phyloP scores from a whole-genome alignment of 1,140 invertebrate genomes.

The Heterodera carotae region DNA sequence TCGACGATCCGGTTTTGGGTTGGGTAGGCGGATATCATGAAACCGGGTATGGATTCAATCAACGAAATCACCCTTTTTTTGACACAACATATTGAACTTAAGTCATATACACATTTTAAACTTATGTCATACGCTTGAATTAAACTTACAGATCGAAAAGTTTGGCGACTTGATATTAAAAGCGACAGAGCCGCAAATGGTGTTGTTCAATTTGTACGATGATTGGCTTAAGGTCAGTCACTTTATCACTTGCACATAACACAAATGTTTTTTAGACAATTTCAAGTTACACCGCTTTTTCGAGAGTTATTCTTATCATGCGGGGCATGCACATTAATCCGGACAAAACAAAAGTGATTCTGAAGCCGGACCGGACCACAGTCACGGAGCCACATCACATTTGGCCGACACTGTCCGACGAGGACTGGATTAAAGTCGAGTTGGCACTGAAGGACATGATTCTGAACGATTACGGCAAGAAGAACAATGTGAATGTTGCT shows the following conservation, averaged over 20 bases:
- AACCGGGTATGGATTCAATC: too few relatives aligned
- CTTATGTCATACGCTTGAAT: conserved; percentile 36
- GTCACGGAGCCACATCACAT: conserved; percentile 98
- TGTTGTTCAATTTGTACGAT: conserved; percentile 97
- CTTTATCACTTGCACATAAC: conserved; percentile 24
- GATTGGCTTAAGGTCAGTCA: conserved; percentile 86
- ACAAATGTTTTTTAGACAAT: conserved; percentile 56
- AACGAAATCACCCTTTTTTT: too few relatives aligned
- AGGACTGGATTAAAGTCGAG: conserved; percentile 99
- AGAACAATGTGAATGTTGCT: conserved; percentile 99
- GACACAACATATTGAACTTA: too few relatives aligned
- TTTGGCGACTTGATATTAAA: conserved; percentile 98
- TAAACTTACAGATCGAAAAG: conserved; percentile 79
- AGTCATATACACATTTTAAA: too few relatives aligned
- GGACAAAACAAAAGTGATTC: conserved; percentile 93
- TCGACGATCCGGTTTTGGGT: too few relatives aligned
- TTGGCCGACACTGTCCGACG: conserved; percentile 94
- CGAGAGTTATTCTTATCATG: conserved; percentile 91
- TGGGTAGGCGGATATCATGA: too few relatives aligned
- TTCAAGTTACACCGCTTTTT: conserved; percentile 78
- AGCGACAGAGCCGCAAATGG: conserved; percentile 99
- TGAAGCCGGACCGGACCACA: conserved; percentile 99
- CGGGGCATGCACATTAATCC: conserved; percentile 97
- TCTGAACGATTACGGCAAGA: conserved; percentile 97
- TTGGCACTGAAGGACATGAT: conserved; percentile 97